Conservation (phyloP, 2,797 vertebrate genomes). For the Monodelphis domestica region DNA sequence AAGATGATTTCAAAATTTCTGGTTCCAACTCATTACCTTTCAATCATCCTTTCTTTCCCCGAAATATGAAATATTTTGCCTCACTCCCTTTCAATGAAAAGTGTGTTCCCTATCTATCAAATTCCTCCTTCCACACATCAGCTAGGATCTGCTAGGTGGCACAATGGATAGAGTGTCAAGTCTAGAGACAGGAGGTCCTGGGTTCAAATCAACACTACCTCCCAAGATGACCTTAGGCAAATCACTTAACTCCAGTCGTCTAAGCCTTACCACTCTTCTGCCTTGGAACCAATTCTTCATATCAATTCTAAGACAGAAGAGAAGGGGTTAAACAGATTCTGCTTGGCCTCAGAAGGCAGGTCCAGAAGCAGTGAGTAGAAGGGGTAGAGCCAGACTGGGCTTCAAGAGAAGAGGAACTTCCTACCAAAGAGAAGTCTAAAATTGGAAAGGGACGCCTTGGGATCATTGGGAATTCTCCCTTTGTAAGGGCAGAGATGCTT, state of each 20-base stretch:
- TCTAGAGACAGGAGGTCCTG: too few relatives aligned
- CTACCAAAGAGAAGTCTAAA: background rate
- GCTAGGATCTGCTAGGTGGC: too few relatives aligned
- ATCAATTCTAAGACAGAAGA: too few relatives aligned
- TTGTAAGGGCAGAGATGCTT: background rate
- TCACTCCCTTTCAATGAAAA: constrained; percentile 8
- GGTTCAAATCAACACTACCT: too few relatives aligned
- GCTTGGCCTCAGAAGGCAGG: background rate
- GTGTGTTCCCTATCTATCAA: constrained; percentile 41
- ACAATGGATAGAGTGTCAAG: too few relatives aligned
- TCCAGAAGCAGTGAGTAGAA: background rate
- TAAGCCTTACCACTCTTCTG: too few relatives aligned
- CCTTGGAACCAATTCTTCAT: too few relatives aligned
- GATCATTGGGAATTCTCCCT: background rate
- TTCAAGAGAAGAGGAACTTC: background rate
- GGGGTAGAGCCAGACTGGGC: background rate
- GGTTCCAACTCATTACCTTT: constrained; percentile 46
- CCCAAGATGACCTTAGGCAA: too few relatives aligned
- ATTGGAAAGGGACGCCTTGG: background rate
- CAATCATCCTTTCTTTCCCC: constrained; percentile 2
- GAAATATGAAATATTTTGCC: constrained; percentile 17
- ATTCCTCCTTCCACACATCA: constrained; percentile 50
- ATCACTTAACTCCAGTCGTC: too few relatives aligned
- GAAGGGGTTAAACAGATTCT: too few relatives aligned
- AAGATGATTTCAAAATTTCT: constrained; percentile 45